Percentiles rank a stretch among this genome's conserved stretches.
Evolutionary conservation across 2,888 invertebrate species (phyloP).

Genomic region (Cosmia trapezina): DNA sequence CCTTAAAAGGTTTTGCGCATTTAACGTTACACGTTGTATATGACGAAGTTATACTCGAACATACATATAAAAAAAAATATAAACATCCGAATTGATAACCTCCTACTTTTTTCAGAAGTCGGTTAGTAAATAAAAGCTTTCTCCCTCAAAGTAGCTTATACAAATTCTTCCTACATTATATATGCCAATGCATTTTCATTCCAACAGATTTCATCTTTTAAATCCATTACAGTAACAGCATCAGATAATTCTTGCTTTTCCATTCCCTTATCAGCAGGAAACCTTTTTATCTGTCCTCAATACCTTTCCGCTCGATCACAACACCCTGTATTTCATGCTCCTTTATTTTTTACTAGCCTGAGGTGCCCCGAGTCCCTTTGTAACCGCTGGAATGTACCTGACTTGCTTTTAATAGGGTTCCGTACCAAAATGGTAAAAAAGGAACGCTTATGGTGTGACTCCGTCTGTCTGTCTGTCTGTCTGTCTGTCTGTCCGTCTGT

Average conservation of each 20-base stretch:
- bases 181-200: background rate
- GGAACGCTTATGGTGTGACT: too few species aligned
- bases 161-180: background rate
- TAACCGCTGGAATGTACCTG: slow-evolving; percentile 60
- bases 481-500: too few species aligned
- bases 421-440: too few species aligned
- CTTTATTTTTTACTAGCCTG: slow-evolving; percentile 60
- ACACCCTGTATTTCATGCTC: slow-evolving; percentile 29
- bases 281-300: slow-evolving; percentile 36
- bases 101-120: too few species aligned
- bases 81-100: too few species aligned
- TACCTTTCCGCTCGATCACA: slow-evolving; percentile 47
- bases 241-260: slow-evolving; percentile 22
- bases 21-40: too few species aligned
- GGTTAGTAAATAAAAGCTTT: background rate
- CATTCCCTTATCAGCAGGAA: slow-evolving; percentile 40
- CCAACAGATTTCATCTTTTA: slow-evolving; percentile 1
- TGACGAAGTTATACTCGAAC: too few species aligned
- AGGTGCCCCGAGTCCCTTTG: slow-evolving; percentile 38
- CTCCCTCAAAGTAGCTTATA: background rate
- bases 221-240: slow-evolving; percentile 17
- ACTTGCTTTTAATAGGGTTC: slow-evolving; percentile 62
- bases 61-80: too few species aligned
- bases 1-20: too few species aligned
- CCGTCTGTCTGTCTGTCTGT: too few species aligned